A percentile compares a stretch with the other conserved stretches of the same genome.
These are phyloP conservation scores for Rhinichthys osculus DNA, from an alignment of 2,797 vertebrate species.

Conservation along the genomic window DNA sequence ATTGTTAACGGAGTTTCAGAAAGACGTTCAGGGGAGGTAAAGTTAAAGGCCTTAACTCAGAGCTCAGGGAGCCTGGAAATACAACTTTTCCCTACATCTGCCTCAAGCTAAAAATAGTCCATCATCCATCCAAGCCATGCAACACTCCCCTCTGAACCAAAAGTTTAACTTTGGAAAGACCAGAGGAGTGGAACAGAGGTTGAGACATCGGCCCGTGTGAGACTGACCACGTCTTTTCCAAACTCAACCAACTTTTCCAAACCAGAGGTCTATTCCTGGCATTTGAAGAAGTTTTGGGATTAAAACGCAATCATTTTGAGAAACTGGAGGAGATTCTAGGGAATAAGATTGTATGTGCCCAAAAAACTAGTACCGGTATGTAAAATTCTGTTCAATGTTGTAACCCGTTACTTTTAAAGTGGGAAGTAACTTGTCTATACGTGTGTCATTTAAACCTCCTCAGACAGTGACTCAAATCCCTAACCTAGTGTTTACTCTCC, in stretches of 20 bases:
- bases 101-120: conserved; percentile 36
- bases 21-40: not conserved
- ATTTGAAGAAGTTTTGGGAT: not conserved
- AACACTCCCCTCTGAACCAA: conserved; percentile 34
- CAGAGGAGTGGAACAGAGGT: not conserved
- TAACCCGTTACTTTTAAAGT: not conserved
- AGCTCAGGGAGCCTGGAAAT: conserved; percentile 41
- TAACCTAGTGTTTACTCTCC: conserved; percentile 41
- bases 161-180: conserved; percentile 43
- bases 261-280: not conserved
- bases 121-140: conserved; percentile 23
- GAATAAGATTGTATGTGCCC: not conserved
- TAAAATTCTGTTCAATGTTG: not conserved
- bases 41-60: conserved; percentile 19
- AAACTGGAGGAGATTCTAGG: not conserved
- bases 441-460: conserved; percentile 39
- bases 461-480: conserved; percentile 59
- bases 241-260: not conserved
- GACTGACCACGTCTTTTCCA: not conserved
- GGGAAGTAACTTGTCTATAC: not conserved
- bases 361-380: not conserved
- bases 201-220: not conserved
- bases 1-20: not conserved
- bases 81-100: conserved; percentile 49
- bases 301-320: not conserved